Evolutionary conservation across 2,888 invertebrate species (phyloP), one percentile per base, ranked within the genome.

Genomic region (Lasioglossum villosulum): DNA sequence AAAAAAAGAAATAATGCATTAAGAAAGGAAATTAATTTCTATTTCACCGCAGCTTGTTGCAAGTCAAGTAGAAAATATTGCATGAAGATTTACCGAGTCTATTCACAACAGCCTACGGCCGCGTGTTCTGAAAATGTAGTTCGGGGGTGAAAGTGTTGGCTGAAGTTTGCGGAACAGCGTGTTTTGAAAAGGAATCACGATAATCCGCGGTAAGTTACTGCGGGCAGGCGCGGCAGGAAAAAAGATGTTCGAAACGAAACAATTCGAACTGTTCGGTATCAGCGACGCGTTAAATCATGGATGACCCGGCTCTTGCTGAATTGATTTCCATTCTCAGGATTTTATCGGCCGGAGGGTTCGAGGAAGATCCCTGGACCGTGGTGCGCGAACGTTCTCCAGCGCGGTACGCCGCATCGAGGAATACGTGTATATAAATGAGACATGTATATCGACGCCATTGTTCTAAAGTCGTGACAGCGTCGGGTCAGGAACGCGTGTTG

Each of bases 401-500:
- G 89, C 82, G 83, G 86, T 70, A 78, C 80, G 81, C 77, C 75
- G 91, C 89, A 92, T 91, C 90, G 89, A 86, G 89, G 89, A 91
- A 91, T 89, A 91, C 92, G 91, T 93, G 90, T 90, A 90, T 93
- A 93, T 93, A 93, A 93, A 93, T 93, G 93, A 93, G 93, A 93
- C 93, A 93, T 93, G 93, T 93, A 93, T 93, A 93, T 93, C 93
- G 93, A 93, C 93, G 93, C 93, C 93, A 93, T 93, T 93, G 93
- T 93, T 93, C 93, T 92, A 92, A 92, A 94, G 93, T 94, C 94
- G 94, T 94, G 94, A 94, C 94, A 94, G 94, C 92, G 92, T 88
- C 91, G 92, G 94, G 94, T 94, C 94, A 94, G 94, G 94, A 94
- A 94, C 94, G 94, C 94, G 94, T 94, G 94, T 94, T 92, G 90